Evolutionary conservation across 1,140 invertebrate species (phyloP).

Genomic region (Micrasema minimum): DNA sequence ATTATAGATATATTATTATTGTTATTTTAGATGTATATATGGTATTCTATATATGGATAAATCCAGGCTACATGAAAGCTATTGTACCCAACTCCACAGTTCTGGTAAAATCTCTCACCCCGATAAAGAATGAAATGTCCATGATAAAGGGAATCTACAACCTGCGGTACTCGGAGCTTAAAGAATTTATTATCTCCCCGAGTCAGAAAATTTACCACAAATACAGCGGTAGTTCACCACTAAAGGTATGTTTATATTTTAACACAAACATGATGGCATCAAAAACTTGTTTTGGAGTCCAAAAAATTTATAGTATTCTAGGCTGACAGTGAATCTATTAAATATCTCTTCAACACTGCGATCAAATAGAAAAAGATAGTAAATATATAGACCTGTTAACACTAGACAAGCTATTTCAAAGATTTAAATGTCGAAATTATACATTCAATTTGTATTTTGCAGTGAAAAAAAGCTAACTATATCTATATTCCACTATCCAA

Average conservation of each 20-base stretch:
- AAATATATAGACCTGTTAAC: not conserved
- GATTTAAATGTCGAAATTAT: not conserved
- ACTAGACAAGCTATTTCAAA: no score
- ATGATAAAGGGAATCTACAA: slow-evolving; percentile 62
- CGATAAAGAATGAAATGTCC: slow-evolving; percentile 60
- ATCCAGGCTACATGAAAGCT: slow-evolving; percentile 56
- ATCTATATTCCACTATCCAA: no score
- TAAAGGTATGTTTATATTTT: no score
- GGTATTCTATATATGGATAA: slow-evolving; percentile 56
- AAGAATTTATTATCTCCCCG: slow-evolving; percentile 58
- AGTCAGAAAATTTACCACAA: slow-evolving; percentile 50
- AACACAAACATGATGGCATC: no score
- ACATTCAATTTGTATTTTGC: not conserved
- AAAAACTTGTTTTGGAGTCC: no score
- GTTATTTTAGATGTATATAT: not conserved
- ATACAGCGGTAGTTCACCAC: slow-evolving; percentile 7
- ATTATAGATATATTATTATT: not conserved
- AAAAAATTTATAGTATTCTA: no score
- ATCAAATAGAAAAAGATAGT: no score
- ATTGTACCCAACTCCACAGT: slow-evolving; percentile 56
- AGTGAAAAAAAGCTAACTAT: not conserved
- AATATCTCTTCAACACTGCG: no score
- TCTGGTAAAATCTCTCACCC: slow-evolving; percentile 55
- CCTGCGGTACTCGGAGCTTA: slow-evolving; percentile 57
- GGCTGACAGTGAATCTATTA: no score